Conservation (phyloP, 2,888 invertebrate genomes). For the Meghimatium bilineatum region DNA sequence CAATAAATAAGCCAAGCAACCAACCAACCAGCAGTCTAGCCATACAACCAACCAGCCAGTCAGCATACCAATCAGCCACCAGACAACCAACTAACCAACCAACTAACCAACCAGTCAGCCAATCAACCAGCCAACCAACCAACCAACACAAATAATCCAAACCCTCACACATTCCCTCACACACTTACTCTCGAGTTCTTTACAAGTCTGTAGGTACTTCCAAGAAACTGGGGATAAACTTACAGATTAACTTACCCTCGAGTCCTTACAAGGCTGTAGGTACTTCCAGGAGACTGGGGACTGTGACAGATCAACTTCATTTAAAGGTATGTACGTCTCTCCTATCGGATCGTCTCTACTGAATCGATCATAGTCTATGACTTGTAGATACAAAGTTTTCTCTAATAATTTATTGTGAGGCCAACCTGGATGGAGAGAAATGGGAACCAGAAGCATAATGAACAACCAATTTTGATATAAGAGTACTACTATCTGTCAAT, state of each 20-base stretch:
- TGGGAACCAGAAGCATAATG: background rate
- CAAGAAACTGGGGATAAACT: conserved; percentile 67
- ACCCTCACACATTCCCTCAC: background rate
- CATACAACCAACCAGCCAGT: background rate
- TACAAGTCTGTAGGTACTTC: conserved; percentile 76
- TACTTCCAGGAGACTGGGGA: conserved; percentile 73
- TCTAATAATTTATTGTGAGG: conserved; percentile 75
- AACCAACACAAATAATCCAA: background rate
- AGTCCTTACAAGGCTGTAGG: conserved; percentile 76
- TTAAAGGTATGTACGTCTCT: conserved; percentile 72
- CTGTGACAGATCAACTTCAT: conserved; percentile 73
- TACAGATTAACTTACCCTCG: conserved; percentile 66
- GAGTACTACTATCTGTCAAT: too few species aligned
- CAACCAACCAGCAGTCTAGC: too few species aligned
- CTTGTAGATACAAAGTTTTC: conserved; percentile 75
- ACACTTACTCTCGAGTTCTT: conserved; percentile 73
- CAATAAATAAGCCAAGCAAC: too few species aligned
- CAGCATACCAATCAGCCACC: background rate
- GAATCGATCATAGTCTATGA: conserved; percentile 76
- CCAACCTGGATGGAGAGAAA: conserved; percentile 68
- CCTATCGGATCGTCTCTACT: conserved; percentile 75
- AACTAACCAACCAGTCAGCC: too few species aligned
- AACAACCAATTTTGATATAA: background rate
- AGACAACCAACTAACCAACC: too few species aligned
- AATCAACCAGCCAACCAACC: background rate